Evolutionary conservation across 2,888 invertebrate species (phyloP).

Genomic region (Lapara coniferarum): DNA sequence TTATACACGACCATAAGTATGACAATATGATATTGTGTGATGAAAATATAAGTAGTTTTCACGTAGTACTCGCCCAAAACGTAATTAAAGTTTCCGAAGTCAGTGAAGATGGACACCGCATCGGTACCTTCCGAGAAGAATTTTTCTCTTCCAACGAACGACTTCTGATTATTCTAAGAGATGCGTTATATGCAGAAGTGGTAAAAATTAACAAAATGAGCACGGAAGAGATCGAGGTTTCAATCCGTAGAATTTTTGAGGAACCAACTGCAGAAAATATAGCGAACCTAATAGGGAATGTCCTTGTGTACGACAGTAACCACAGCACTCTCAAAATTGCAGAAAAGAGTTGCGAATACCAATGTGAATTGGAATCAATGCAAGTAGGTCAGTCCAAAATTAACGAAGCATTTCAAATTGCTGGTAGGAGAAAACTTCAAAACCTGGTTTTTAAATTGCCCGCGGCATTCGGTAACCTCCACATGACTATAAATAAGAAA

Average conservation of each 20-base stretch:
- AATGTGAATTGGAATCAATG: conserved; percentile 20
- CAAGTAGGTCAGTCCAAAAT: conserved; percentile 26
- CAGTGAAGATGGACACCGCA: conserved; percentile 28
- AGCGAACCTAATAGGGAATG: neutral
- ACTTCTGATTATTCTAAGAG: conserved; percentile 30
- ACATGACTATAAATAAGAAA: conserved; percentile 31
- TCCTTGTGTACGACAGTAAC: neutral
- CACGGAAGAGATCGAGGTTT: neutral
- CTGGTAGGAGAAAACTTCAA: conserved; percentile 26
- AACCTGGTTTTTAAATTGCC: conserved; percentile 31
- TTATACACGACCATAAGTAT: conserved; percentile 4
- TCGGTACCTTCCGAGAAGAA: conserved; percentile 29
- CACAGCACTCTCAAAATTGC: neutral
- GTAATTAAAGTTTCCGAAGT: conserved; percentile 32
- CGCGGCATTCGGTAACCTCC: conserved; percentile 35
- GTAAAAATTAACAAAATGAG: conserved; percentile 27
- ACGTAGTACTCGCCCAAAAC: conserved; percentile 31
- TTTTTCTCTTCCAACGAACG: conserved; percentile 33
- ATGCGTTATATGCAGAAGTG: conserved; percentile 29
- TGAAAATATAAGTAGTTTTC: conserved; percentile 34
- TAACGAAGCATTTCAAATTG: conserved; percentile 31
- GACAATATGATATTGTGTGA: conserved; percentile 31
- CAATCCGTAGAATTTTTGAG: neutral
- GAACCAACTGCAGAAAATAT: conserved; percentile 8
- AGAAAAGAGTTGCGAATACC: neutral